phyloP scores from a whole-genome alignment of 2,797 vertebrate species.

The Enteromius anoplus region DNA sequence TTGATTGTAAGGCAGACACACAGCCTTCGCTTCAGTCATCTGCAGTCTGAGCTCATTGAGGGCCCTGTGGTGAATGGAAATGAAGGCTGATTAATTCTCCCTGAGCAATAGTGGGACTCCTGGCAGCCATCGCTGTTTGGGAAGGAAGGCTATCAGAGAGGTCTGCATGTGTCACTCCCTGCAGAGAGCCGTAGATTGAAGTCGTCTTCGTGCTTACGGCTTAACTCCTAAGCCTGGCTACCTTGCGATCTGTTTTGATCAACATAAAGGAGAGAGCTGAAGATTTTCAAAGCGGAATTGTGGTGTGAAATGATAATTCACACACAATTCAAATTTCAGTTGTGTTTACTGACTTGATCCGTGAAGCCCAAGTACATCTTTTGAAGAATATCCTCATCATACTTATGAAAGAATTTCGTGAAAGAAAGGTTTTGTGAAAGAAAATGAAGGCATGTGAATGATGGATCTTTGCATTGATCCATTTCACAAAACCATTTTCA shows the following conservation, averaged over 20 bases:
- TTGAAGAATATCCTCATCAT: neutral
- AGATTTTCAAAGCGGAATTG: constrained; percentile 22
- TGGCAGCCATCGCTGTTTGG: constrained; percentile 64
- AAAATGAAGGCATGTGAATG: neutral
- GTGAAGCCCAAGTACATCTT: neutral
- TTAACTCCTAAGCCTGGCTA: constrained; percentile 31
- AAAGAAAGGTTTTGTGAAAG: neutral
- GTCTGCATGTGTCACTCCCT: constrained; percentile 48
- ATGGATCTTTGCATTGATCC: neutral
- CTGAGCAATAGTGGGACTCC: constrained; percentile 58
- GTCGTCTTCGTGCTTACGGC: constrained; percentile 30
- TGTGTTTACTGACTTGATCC: neutral
- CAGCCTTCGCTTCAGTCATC: constrained; percentile 59
- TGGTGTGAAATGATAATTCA: neutral
- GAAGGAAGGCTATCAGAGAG: constrained; percentile 59
- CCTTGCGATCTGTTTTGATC: constrained; percentile 29
- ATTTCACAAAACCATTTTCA: neutral
- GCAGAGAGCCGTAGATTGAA: constrained; percentile 37
- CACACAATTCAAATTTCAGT: neutral
- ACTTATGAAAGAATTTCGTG: neutral
- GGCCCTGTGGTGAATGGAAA: constrained; percentile 68
- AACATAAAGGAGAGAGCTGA: constrained; percentile 34
- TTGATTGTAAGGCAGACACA: constrained; percentile 59
- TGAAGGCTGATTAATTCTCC: constrained; percentile 74
- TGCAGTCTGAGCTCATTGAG: constrained; percentile 67